Evolutionary conservation across 2,797 vertebrate species (phyloP).

Genomic region (Oreochromis mossambicus): DNA sequence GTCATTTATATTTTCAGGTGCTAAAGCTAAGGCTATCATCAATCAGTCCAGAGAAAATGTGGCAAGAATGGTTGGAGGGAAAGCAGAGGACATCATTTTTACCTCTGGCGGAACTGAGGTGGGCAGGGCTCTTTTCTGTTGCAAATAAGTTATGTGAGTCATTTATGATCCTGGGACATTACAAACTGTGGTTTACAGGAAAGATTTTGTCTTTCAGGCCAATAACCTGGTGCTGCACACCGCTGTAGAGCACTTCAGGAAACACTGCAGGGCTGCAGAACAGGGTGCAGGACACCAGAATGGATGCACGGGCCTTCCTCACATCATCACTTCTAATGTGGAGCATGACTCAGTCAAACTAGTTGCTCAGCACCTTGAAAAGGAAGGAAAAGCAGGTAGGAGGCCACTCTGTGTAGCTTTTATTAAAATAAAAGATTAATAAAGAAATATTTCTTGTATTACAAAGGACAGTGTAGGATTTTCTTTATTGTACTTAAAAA

Average conservation of each 20-base stretch:
- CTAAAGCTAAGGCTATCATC: slow-evolving; percentile 84
- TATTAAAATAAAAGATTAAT: background rate
- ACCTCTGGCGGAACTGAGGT: slow-evolving; percentile 97
- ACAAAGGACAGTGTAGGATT: no score
- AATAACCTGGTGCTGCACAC: slow-evolving; percentile 92
- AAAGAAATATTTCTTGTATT: no score
- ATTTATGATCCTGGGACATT: background rate
- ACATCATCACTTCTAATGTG: slow-evolving; percentile 84
- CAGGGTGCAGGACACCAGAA: slow-evolving; percentile 1
- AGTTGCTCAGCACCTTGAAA: slow-evolving; percentile 76
- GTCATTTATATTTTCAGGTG: slow-evolving; percentile 64
- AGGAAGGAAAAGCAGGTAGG: slow-evolving; percentile 79
- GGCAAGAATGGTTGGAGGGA: slow-evolving; percentile 85
- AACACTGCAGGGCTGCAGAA: slow-evolving; percentile 19
- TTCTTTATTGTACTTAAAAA: no score
- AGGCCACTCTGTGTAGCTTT: background rate
- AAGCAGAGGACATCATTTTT: slow-evolving; percentile 86
- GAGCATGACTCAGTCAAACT: slow-evolving; percentile 91
- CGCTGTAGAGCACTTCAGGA: slow-evolving; percentile 76
- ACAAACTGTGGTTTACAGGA: background rate
- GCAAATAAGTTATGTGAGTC: background rate
- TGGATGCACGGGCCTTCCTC: slow-evolving; percentile 62
- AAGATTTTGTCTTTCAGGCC: slow-evolving; percentile 70
- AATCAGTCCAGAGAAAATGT: slow-evolving; percentile 79
- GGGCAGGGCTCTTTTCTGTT: background rate